A percentile compares a stretch with the other conserved stretches of the same genome.
phyloP scores from a whole-genome alignment of 1,140 invertebrate genomes.

The Helicoverpa zea region DNA sequence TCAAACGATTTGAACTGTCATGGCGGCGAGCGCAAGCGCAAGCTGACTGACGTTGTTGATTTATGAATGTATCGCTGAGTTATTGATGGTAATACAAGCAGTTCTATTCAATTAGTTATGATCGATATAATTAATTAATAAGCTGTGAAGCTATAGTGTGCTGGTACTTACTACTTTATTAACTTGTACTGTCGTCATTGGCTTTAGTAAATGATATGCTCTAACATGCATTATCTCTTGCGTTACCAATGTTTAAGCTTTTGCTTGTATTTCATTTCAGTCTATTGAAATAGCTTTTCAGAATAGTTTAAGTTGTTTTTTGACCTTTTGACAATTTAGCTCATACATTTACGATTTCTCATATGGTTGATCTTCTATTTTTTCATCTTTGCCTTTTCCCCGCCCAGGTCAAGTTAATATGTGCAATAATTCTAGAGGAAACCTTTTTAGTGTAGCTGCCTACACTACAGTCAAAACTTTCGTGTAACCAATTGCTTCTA shows the following conservation, averaged over 20 bases:
- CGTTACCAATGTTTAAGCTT: no score
- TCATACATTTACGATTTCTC: no score
- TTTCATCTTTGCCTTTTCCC: no score
- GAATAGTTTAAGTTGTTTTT: no score
- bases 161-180: slow-evolving; percentile 44
- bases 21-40: slow-evolving; percentile 58
- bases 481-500: slow-evolving; percentile 13
- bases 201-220: not conserved
- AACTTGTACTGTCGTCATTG: slow-evolving; percentile 1
- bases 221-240: not conserved
- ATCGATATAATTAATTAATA: slow-evolving; percentile 46
- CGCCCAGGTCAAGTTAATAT: no score
- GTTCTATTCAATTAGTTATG: slow-evolving; percentile 61
- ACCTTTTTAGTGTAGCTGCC: not conserved
- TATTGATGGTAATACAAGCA: slow-evolving; percentile 75
- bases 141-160: slow-evolving; percentile 26
- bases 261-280: no score
- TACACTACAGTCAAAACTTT: not conserved
- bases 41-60: slow-evolving; percentile 72
- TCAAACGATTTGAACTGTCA: slow-evolving; percentile 78
- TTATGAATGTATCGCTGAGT: slow-evolving; percentile 73
- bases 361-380: no score
- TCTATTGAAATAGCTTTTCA: no score
- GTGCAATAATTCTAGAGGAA: not conserved
- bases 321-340: no score